These are phyloP conservation scores for Pandemis corylana DNA, from an alignment of 2,888 invertebrate genomes.

Conservation along the genomic window DNA sequence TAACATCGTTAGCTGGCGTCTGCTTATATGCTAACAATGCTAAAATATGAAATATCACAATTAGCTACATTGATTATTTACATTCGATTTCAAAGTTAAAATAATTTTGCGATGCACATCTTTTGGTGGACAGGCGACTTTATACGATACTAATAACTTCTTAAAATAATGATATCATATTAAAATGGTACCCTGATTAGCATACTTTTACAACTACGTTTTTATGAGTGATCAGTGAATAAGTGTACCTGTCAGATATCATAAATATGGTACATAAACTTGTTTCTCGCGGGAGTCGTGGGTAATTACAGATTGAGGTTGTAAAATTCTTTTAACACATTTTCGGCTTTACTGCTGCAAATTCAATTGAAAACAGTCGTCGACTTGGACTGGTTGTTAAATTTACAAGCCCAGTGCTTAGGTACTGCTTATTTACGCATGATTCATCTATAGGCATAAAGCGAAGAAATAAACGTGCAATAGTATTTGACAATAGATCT, in stretches of 20 bases:
- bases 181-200: conserved; percentile 8
- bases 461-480: conserved; percentile 24
- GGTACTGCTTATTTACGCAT: neutral
- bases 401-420: neutral
- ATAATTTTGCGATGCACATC: neutral
- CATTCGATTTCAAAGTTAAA: neutral
- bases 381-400: conserved; percentile 9
- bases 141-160: neutral
- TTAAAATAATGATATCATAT: neutral
- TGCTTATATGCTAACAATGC: too few relatives aligned
- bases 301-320: conserved; percentile 22
- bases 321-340: conserved; percentile 24
- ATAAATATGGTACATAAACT: conserved; percentile 22
- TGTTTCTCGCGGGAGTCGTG: conserved; percentile 21
- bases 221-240: conserved; percentile 10
- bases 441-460: conserved; percentile 14
- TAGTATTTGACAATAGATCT: conserved; percentile 39
- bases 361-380: conserved; percentile 22
- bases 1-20: too few relatives aligned
- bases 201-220: conserved; percentile 1
- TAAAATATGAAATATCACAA: neutral
- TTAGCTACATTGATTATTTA: neutral
- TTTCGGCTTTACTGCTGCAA: conserved; percentile 12
- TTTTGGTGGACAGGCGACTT: neutral
- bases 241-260: conserved; percentile 8